Base-by-base conservation (phyloP, 2,797 vertebrate species). In the Bradypodion ventrale region DNA sequence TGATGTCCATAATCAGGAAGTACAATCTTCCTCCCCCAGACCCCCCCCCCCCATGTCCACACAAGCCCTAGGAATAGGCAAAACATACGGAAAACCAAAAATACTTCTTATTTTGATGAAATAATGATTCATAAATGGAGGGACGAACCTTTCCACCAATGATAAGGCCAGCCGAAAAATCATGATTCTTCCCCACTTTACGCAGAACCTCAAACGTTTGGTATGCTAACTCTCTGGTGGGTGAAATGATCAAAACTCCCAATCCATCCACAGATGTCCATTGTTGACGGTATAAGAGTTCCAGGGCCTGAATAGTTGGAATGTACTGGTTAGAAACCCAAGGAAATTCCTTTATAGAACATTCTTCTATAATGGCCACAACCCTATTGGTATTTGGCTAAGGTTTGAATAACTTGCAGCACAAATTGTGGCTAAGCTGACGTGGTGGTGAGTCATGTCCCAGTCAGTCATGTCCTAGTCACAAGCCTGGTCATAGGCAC, bases 91-190 rank as follows among this genome's bases (percentile, higher is more conserved):
- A 21, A 56, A 21, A 13, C 52, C 52, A 56, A 3, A 2, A 56
- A 56, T 56, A 21, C 52, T 56, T 56, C 56, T 21, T 56, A 56
- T 40, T 35, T 60, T 60, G 73, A 29, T 60, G 25, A 5, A 32
- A 68, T 40, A 83, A 2, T 42, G n/a, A n/a, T 81, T 60, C 5
- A 63, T 0, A 59, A 69, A 5, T 12, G 15, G 32, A 23, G 83
- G 7, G 27, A 85, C 93, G 56, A 63, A 98, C 97, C 95, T 99
- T 99, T 32, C 98, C 98, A 40, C 99, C 98, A 88, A 99, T 99
- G 87, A 99, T 90, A 70, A 99, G 98, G 19, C 98, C 99, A 12
- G 98, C 98, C 5, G 98, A 99, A 92, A 99, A 99, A 19, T 99
- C 98, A 27, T 99, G 98, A 88, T 98, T 98, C 93, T 96, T 98